Evolutionary conservation across 1,140 invertebrate species (phyloP).

Genomic region (Eciton burchellii): DNA sequence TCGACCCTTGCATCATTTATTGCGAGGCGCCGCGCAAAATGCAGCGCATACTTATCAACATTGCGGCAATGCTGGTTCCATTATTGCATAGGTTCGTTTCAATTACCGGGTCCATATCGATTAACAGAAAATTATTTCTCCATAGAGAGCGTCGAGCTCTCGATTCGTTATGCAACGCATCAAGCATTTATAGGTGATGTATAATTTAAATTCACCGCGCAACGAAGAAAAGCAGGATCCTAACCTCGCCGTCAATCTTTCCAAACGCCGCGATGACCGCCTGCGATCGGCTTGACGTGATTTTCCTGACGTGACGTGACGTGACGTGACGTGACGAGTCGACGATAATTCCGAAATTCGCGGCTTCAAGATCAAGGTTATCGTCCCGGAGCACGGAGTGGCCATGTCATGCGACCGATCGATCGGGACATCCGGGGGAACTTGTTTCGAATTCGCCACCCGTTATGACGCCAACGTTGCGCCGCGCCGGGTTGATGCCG

Average conservation of each 20-base stretch:
- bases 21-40: constrained; percentile 18
- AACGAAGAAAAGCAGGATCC: neutral
- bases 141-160: neutral
- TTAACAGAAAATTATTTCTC: neutral
- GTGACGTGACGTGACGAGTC: too few relatives aligned
- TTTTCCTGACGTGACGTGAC: neutral
- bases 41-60: neutral
- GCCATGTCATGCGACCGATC: constrained; percentile 10
- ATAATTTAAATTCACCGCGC: neutral
- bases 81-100: neutral
- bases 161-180: neutral
- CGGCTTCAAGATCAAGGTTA: constrained; percentile 51
- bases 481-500: constrained; percentile 25
- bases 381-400: constrained; percentile 4
- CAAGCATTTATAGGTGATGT: too few relatives aligned
- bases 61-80: neutral
- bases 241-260: neutral
- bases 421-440: constrained; percentile 6
- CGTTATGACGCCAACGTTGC: constrained; percentile 34
- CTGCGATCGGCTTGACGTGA: neutral
- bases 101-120: too few relatives aligned
- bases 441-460: constrained; percentile 53
- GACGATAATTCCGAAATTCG: constrained; percentile 20
- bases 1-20: constrained; percentile 45
- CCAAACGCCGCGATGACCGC: too few relatives aligned